phyloP scores from a whole-genome alignment of 2,113 vertebrate genomes.

The Pogona vitticeps region DNA sequence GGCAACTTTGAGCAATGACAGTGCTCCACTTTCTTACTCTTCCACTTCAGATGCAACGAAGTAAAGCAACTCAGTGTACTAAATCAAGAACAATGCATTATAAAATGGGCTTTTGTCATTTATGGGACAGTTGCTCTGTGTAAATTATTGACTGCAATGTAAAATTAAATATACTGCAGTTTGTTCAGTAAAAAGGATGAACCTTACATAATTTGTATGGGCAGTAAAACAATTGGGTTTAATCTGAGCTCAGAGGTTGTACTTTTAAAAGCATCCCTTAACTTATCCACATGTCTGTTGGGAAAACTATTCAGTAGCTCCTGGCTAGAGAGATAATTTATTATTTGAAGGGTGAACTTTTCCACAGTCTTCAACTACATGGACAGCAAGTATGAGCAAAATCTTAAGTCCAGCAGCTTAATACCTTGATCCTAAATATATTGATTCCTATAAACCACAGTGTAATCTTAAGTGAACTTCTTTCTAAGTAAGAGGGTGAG shows the following conservation, averaged over 20 bases:
- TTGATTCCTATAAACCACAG: neutral
- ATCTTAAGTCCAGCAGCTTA: neutral
- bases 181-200: conserved; percentile 60
- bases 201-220: conserved; percentile 58
- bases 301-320: conserved; percentile 37
- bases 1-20: too few relatives aligned
- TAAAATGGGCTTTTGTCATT: conserved; percentile 58
- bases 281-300: conserved; percentile 59
- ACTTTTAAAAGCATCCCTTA: neutral
- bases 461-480: neutral
- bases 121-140: conserved; percentile 56
- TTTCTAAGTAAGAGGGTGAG: neutral
- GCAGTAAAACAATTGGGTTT: conserved; percentile 62
- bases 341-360: neutral
- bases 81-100: conserved; percentile 41
- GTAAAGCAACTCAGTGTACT: conserved; percentile 41
- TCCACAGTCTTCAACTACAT: neutral
- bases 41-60: conserved; percentile 15
- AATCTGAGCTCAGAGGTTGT: conserved; percentile 64
- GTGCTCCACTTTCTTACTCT: too few relatives aligned
- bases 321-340: conserved; percentile 32
- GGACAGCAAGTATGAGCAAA: neutral
- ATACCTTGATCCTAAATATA: neutral
- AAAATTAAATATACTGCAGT: conserved; percentile 48
- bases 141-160: conserved; percentile 65